phyloP scores from a whole-genome alignment of 2,888 invertebrate genomes.

The Rhingia campestris region DNA sequence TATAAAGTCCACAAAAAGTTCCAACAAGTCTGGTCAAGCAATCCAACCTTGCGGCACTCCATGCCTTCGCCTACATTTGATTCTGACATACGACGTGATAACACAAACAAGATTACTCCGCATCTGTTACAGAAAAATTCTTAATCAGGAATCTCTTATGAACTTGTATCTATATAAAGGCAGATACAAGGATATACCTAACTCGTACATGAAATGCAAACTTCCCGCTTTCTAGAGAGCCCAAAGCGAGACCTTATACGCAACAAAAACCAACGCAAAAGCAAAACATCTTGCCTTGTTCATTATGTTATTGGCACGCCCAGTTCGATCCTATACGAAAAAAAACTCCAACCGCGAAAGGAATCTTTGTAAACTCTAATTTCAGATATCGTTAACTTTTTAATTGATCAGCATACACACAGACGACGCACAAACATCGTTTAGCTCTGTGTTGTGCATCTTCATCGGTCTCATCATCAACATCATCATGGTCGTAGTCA shows the following conservation, averaged over 20 bases:
- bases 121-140: conserved; percentile 26
- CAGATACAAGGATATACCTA: not conserved
- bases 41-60: conserved; percentile 36
- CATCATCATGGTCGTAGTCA: conserved; percentile 1
- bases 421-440: conserved; percentile 35
- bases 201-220: conserved; percentile 30
- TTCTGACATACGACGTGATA: conserved; percentile 16
- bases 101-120: conserved; percentile 7
- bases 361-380: conserved; percentile 68
- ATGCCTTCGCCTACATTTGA: conserved; percentile 1
- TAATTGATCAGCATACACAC: conserved; percentile 70
- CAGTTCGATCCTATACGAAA: conserved; percentile 67
- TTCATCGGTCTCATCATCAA: conserved; percentile 49
- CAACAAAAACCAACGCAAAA: conserved; percentile 23
- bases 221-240: conserved; percentile 22
- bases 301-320: conserved; percentile 82
- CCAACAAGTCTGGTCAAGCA: not conserved
- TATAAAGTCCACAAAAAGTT: not conserved
- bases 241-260: conserved; percentile 23
- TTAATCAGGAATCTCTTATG: conserved; percentile 13
- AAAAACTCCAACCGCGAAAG: conserved; percentile 1
- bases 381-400: conserved; percentile 74
- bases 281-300: conserved; percentile 76
- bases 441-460: conserved; percentile 54
- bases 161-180: not conserved